These are phyloP conservation scores for Mythimna albipuncta DNA, from an alignment of 2,888 invertebrate species.

Conservation along the genomic window DNA sequence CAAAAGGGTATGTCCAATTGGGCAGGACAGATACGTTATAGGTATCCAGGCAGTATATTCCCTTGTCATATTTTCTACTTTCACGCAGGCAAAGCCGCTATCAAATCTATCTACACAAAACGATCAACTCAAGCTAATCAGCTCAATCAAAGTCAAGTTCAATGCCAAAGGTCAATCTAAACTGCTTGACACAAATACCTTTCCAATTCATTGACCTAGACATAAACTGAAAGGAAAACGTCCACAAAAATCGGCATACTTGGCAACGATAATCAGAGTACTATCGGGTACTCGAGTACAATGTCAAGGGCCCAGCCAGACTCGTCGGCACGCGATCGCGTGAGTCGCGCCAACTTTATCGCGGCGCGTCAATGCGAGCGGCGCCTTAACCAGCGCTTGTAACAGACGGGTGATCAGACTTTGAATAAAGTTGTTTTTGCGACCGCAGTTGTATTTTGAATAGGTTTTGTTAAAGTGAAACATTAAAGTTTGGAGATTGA, in stretches of 20 bases:
- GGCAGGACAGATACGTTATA: no score
- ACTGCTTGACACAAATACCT: conserved; percentile 26
- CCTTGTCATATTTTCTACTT: no score
- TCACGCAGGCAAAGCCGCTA: no score
- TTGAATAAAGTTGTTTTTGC: conserved; percentile 52
- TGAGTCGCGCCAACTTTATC: conserved; percentile 59
- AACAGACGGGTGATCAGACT: conserved; percentile 40
- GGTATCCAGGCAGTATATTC: no score
- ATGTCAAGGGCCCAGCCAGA: conserved; percentile 59
- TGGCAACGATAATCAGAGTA: conserved; percentile 58
- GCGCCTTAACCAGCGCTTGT: conserved; percentile 45
- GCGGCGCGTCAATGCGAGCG: conserved; percentile 32
- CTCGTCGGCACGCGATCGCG: conserved; percentile 65
- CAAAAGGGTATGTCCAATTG: no score
- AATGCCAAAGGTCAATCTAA: conserved; percentile 25
- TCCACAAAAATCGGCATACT: conserved; percentile 47
- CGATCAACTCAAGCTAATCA: conserved; percentile 6
- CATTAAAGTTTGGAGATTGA: conserved; percentile 6
- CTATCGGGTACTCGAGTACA: conserved; percentile 48
- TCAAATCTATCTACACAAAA: background rate
- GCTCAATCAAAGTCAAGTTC: conserved; percentile 17
- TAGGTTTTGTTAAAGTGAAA: conserved; percentile 9
- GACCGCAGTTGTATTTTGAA: conserved; percentile 16
- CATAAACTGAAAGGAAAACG: conserved; percentile 41
- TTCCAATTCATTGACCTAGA: conserved; percentile 46